Evolutionary conservation across 2,113 vertebrate genomes (phyloP), one percentile per base, ranked within the genome.

Genomic region (Oostethus manadensis): DNA sequence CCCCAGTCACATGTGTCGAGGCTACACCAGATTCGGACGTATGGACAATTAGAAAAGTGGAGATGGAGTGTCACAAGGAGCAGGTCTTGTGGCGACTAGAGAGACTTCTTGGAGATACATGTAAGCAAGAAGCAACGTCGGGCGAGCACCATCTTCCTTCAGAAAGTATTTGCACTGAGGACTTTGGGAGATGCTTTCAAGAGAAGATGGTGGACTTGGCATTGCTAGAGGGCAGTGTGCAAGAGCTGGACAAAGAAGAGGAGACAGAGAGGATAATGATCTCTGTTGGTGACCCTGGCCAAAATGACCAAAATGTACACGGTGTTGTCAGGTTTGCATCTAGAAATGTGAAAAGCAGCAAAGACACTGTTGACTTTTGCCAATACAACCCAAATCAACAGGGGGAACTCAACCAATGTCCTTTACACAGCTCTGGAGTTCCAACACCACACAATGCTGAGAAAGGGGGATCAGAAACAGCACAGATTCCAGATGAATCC

Each of bases 161-260:
- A 40, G 90, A 90, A 56, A 91, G 91, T 51, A 26, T 91, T 66
- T 78, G 88, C 76, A 93, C 92, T 0, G 91, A 93, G 63, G 92
- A 94, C 71, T 91, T 92, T 0, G 80, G 76, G 17, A 48, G 64
- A 16, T 58, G 78, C 20, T 93, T 92, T 75, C 51, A 21, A 17
- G 84, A 91, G 10, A 79, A 79, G 46, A 87, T 88, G 86, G 77
- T 88, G 1, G 87, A 89, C 4, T 23, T 84, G 0, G 8, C 64
- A 7, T 53, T 71, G 5, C 48, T 62, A 23, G 60, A 45, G n/a
- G 46, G 44, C 45, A 29, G 66, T 22, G 0, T 17, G 33, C 38
- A 70, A 40, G 56, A 62, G 66, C 16, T 43, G 47, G 22, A 60
- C 40, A 43, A 16, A 56, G 60, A 62, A 14, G 51, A 69, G 17